Percentiles rank a stretch among this genome's conserved stretches.
These are phyloP conservation scores for Lycaena phlaeas DNA, from an alignment of 2,888 invertebrate species.

Conservation along the genomic window DNA sequence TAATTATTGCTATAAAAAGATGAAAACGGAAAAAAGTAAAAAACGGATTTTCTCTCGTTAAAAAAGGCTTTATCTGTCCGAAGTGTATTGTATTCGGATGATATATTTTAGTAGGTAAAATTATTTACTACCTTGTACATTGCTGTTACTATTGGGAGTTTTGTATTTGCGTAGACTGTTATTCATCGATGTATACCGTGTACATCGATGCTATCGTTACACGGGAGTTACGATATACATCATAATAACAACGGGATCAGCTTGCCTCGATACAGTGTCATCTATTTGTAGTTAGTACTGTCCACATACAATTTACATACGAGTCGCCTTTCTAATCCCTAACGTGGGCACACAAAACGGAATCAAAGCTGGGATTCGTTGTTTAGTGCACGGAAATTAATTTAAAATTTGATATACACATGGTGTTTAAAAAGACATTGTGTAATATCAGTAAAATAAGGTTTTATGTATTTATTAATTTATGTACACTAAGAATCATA, in stretches of 20 bases:
- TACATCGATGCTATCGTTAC: background rate
- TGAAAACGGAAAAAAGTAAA: conserved; percentile 1
- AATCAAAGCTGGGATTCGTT: conserved; percentile 25
- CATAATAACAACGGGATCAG: conserved; percentile 25
- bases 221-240: background rate
- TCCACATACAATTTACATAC: conserved; percentile 38
- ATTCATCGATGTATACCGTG: background rate
- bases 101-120: background rate
- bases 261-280: conserved; percentile 18
- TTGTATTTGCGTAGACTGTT: background rate
- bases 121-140: background rate
- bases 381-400: conserved; percentile 5
- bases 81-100: conserved; percentile 1
- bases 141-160: background rate
- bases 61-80: conserved; percentile 7
- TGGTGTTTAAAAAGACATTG: background rate
- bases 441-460: background rate
- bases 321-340: conserved; percentile 33
- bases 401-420: conserved; percentile 2
- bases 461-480: too few species aligned
- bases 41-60: conserved; percentile 7
- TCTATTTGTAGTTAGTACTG: conserved; percentile 30
- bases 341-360: conserved; percentile 24
- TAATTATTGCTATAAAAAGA: conserved; percentile 7
- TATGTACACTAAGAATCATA: too few species aligned